Evolutionary conservation across 2,888 invertebrate genomes (phyloP).

Genomic region (Cosmorhoe ocellata): DNA sequence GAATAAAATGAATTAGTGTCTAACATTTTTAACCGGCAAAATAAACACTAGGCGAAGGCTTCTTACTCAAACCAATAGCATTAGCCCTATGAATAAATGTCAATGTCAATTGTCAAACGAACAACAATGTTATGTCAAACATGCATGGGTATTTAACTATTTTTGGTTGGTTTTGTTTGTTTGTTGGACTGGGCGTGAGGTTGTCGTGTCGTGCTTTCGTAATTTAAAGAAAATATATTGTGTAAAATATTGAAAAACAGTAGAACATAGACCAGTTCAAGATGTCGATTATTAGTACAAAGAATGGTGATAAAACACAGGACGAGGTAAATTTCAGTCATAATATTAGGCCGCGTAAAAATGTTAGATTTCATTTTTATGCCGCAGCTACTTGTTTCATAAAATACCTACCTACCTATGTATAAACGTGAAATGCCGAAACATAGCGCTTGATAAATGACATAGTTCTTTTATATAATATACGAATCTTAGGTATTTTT

Average conservation of each 20-base stretch:
- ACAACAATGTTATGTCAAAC: too few relatives aligned
- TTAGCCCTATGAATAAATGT: too few relatives aligned
- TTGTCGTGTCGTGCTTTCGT: not conserved
- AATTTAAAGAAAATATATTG: not conserved
- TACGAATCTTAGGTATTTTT: constrained; percentile 1
- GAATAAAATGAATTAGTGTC: too few relatives aligned
- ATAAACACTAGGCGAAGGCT: too few relatives aligned
- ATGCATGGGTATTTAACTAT: too few relatives aligned
- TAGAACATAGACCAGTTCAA: constrained; percentile 22
- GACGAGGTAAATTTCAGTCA: constrained; percentile 84
- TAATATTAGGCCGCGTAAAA: not conserved
- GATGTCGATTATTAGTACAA: constrained; percentile 64
- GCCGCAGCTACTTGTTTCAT: not conserved
- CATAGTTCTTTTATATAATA: not conserved
- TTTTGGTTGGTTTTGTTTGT: too few relatives aligned
- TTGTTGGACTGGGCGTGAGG: not conserved
- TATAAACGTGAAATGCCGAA: not conserved
- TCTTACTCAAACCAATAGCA: too few relatives aligned
- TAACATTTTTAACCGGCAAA: too few relatives aligned
- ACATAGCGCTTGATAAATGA: constrained; percentile 7
- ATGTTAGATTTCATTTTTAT: not conserved
- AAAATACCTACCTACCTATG: constrained; percentile 7
- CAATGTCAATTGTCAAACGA: too few relatives aligned
- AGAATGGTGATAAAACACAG: constrained; percentile 81
- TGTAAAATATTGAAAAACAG: not conserved